A percentile compares a stretch with the other conserved stretches of the same genome.
Conservation (phyloP, 2,797 vertebrate species). For the Chelon auratus region DNA sequence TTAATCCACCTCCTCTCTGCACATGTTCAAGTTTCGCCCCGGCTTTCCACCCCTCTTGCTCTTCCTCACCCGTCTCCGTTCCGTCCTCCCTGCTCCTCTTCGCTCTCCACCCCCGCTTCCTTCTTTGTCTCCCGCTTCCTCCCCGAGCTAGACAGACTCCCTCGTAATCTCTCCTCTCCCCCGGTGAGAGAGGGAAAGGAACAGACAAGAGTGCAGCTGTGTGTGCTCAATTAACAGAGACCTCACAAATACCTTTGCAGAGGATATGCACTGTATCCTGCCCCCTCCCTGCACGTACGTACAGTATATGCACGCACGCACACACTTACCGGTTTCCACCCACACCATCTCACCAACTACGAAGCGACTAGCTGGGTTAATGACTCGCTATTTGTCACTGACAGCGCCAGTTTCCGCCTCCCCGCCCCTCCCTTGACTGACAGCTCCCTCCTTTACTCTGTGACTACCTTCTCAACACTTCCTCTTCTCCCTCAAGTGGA, state of each 20-base stretch:
- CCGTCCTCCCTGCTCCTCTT: neutral
- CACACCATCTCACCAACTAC: constrained; percentile 48
- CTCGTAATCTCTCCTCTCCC: constrained; percentile 58
- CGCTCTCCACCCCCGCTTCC: constrained; percentile 13
- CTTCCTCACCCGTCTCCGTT: constrained; percentile 46
- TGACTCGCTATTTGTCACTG: constrained; percentile 85
- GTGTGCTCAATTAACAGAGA: constrained; percentile 68
- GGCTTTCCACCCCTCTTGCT: constrained; percentile 22
- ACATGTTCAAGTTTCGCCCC: constrained; percentile 20
- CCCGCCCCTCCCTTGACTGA: constrained; percentile 74
- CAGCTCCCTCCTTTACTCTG: constrained; percentile 73
- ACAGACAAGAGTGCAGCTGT: constrained; percentile 63
- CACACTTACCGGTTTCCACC: constrained; percentile 40
- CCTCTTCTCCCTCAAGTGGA: constrained; percentile 48
- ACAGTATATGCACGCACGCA: constrained; percentile 7
- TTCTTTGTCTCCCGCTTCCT: constrained; percentile 20
- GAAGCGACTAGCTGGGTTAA: constrained; percentile 81
- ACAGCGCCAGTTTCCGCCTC: constrained; percentile 73
- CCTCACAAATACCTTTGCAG: constrained; percentile 67
- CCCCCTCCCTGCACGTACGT: constrained; percentile 13
- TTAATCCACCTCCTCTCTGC: constrained; percentile 3
- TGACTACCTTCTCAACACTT: constrained; percentile 56
- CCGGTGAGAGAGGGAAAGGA: constrained; percentile 53
- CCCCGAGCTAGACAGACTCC: constrained; percentile 57
- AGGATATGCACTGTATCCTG: constrained; percentile 35